phyloP scores from a whole-genome alignment of 2,113 vertebrate species.

The Mugil cephalus region DNA sequence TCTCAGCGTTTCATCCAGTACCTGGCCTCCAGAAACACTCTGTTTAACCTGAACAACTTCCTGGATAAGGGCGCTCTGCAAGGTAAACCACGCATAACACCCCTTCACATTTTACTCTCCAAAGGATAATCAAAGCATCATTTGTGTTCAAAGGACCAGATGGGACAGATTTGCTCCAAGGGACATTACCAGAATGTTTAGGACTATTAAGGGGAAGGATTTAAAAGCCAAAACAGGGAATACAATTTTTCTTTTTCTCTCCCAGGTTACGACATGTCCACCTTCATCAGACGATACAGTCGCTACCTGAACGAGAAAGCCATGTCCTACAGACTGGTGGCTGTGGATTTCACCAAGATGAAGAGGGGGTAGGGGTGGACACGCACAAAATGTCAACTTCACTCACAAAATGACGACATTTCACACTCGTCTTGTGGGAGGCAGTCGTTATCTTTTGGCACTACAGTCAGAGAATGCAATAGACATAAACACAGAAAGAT shows the following conservation, averaged over 20 bases:
- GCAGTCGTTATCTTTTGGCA: not conserved
- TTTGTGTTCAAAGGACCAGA: constrained; percentile 12
- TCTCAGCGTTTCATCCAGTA: constrained; percentile 94
- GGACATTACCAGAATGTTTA: not conserved
- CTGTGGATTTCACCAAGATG: constrained; percentile 97
- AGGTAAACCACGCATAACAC: constrained; percentile 79
- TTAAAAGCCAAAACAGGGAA: not conserved
- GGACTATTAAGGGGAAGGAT: not conserved
- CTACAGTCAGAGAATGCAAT: too few relatives aligned
- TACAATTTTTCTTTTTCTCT: not conserved
- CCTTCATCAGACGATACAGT: constrained; percentile 95
- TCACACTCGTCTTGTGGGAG: constrained; percentile 8
- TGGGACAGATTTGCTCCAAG: not conserved
- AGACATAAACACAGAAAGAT: not conserved
- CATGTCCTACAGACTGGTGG: constrained; percentile 93
- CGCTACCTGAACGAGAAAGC: constrained; percentile 98
- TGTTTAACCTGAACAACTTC: constrained; percentile 98
- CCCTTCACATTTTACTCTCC: too few relatives aligned
- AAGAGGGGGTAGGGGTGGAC: constrained; percentile 88
- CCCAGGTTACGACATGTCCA: constrained; percentile 96
- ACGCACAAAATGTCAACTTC: constrained; percentile 2
- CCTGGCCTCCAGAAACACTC: constrained; percentile 93
- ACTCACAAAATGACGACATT: not conserved
- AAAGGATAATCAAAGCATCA: not conserved
- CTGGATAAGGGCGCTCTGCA: constrained; percentile 95